A percentile compares a stretch with the other conserved stretches of the same genome.
These are phyloP conservation scores for Theristicus caerulescens DNA, from an alignment of 2,113 vertebrate genomes.

Conservation along the genomic window DNA sequence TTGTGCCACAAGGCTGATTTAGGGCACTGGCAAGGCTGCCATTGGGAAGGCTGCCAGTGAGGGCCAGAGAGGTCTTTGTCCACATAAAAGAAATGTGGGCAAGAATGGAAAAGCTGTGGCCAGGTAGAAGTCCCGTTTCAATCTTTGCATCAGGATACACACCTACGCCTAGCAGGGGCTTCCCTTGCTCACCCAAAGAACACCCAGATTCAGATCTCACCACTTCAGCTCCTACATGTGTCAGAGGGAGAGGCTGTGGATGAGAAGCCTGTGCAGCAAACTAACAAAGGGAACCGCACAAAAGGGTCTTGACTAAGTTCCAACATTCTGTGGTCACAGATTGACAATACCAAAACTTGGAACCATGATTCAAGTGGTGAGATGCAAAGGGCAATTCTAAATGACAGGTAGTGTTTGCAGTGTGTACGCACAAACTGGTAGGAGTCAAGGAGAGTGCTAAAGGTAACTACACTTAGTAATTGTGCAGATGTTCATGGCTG, in stretches of 20 bases:
- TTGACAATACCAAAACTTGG: not conserved
- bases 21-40: not conserved
- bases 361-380: not conserved
- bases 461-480: not conserved
- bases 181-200: not conserved
- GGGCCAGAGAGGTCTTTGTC: not conserved
- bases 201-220: not conserved
- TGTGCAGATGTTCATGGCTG: not conserved
- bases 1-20: not conserved
- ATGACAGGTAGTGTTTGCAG: not conserved
- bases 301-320: not conserved
- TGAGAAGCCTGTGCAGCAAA: not conserved
- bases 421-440: not conserved
- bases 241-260: not conserved
- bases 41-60: not conserved
- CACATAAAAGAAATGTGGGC: not conserved
- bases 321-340: accelerated
- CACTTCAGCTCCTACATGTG: not conserved
- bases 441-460: not conserved
- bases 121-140: not conserved
- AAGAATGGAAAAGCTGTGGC: not conserved
- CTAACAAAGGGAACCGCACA: not conserved
- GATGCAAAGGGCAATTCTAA: not conserved
- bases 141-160: not conserved
- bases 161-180: not conserved